These are phyloP conservation scores for Zhengitettix transpicula DNA, from an alignment of 2,888 invertebrate species.

Conservation along the genomic window DNA sequence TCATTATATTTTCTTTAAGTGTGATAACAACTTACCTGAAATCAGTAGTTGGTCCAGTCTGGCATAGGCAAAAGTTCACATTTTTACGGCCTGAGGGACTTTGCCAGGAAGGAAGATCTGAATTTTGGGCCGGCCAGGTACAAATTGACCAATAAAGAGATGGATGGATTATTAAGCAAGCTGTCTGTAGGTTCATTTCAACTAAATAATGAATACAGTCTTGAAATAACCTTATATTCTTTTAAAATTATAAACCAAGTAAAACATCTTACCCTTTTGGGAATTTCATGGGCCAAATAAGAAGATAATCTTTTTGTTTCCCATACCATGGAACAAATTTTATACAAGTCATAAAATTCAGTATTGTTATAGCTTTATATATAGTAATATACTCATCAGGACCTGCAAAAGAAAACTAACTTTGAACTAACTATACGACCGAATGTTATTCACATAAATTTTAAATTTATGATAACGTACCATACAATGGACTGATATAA, in stretches of 20 bases:
- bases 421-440: background rate
- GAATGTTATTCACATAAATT: background rate
- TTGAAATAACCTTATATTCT: background rate
- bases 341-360: conserved; percentile 48
- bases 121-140: no score
- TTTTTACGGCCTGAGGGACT: no score
- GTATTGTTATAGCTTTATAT: conserved; percentile 37
- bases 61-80: no score
- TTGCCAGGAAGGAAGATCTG: no score
- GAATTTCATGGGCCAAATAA: conserved; percentile 48
- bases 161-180: no score
- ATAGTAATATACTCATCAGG: conserved; percentile 39
- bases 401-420: conserved; percentile 23
- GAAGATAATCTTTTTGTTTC: conserved; percentile 39
- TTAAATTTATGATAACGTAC: conserved; percentile 21
- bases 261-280: conserved; percentile 29
- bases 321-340: conserved; percentile 48
- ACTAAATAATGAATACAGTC: no score
- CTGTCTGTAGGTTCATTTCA: no score
- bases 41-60: no score
- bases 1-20: no score
- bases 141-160: no score
- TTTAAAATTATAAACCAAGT: background rate
- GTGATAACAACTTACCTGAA: no score
- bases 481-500: conserved; percentile 42